A percentile compares a stretch with the other conserved stretches of the same genome.
Evolutionary conservation across 2,113 vertebrate genomes (phyloP).

Genomic region (Caloenas nicobarica): DNA sequence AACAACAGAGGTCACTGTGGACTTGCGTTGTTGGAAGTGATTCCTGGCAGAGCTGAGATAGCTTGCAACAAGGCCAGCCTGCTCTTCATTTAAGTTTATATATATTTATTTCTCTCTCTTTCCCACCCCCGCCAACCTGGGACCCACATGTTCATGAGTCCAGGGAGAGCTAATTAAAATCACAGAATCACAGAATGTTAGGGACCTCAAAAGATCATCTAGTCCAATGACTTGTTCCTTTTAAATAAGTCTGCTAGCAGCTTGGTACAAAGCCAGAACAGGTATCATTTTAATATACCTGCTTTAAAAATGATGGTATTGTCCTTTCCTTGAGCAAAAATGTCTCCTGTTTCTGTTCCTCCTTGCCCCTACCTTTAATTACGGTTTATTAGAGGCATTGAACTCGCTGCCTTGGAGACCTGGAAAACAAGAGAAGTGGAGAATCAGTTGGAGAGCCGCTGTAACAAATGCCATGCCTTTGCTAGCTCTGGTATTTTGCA

Average conservation of each 20-base stretch:
- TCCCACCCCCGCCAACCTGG: background rate
- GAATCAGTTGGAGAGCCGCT: background rate
- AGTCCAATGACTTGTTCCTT: background rate
- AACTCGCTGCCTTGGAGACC: background rate
- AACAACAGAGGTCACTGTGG: constrained; percentile 63
- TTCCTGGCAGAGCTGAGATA: background rate
- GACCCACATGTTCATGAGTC: background rate
- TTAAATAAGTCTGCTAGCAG: background rate
- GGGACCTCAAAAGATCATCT: no score
- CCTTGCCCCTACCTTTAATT: background rate
- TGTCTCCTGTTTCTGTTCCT: background rate
- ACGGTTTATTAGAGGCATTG: background rate
- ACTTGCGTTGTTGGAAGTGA: constrained; percentile 28
- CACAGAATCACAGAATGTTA: no score
- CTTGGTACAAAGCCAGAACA: background rate
- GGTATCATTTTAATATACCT: background rate
- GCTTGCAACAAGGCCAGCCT: background rate
- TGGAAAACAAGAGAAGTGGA: background rate
- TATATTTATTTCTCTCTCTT: constrained; percentile 32
- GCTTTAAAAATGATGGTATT: background rate
- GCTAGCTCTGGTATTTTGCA: background rate
- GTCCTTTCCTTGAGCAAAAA: background rate
- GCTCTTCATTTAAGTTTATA: constrained; percentile 35
- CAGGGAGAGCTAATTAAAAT: constrained; percentile 61
- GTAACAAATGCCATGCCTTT: background rate